Base-by-base conservation (phyloP, 2,113 vertebrate genomes). In the Oxygymnocypris stewartii region DNA sequence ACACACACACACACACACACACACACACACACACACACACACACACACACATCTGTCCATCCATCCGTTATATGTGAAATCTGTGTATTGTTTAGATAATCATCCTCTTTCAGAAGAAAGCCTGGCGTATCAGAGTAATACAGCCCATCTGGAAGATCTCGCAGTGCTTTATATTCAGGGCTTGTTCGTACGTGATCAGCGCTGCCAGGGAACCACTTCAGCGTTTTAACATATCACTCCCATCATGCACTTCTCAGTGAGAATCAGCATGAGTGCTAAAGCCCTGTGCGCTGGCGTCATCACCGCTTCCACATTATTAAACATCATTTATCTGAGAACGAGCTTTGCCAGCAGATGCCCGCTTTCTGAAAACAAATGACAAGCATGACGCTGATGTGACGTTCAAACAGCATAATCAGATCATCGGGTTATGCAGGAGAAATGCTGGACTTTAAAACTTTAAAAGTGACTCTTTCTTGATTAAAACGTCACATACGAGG, bases 271-370 rank as follows among this genome's bases (percentile, higher is more conserved):
- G 12, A n/a, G 42, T n/a, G 31, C 87, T 80, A 76, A 82, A 59
- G 87, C 81, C 44, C 6, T 6, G 82, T 14, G 40, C n/a, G 13
- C 75, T 84, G 80, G 14, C 86, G 86, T 88, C 88, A 89, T 84
- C 88, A 61, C 23, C 28, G 82, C 42, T 81, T 57, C 82, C 25
- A 40, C 40, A 84, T 84, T 88, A 88, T 88, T 87, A 87, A 80
- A 81, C 79, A 88, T 42, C 11, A n/a, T 49, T 86, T 85, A 71
- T 71, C 84, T 67, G 42, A 59, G 75, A 81, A 77, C 54, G 73
- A 86, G 65, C 28, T 67, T 28, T 31, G 65, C 28, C 6, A 9
- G n/a, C 57, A n/a, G 57, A 61, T 0, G 20, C 57, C 20, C 57
- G 4, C 57, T 61, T 69, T 7, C 16, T 69, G 65, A 69, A 69